These are phyloP conservation scores for Trissonchulus sp. DNA, from an alignment of 2,888 invertebrate genomes.

Conservation along the genomic window DNA sequence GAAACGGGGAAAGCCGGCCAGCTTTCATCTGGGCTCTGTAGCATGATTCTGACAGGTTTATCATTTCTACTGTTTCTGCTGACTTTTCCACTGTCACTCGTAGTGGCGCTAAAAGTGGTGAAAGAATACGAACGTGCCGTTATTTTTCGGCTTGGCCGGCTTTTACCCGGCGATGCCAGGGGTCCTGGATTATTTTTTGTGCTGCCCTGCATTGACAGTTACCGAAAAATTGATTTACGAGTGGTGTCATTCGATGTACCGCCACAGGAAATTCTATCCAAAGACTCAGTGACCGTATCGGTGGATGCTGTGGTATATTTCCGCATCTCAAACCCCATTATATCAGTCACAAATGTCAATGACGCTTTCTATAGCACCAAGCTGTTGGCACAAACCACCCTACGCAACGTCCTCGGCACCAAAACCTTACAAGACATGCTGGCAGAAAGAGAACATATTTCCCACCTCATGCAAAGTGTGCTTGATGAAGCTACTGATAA, in stretches of 20 bases:
- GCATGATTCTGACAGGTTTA: too few relatives aligned
- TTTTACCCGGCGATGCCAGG: conserved; percentile 68
- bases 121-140: conserved; percentile 67
- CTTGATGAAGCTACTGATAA: conserved; percentile 25
- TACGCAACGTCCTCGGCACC: conserved; percentile 65
- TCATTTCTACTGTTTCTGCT: too few relatives aligned
- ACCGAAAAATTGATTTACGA: conserved; percentile 87
- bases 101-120: conserved; percentile 41
- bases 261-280: conserved; percentile 67
- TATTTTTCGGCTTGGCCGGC: conserved; percentile 75
- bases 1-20: too few relatives aligned
- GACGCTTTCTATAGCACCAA: conserved; percentile 84
- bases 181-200: conserved; percentile 86
- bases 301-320: too few relatives aligned
- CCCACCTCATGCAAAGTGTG: conserved; percentile 32
- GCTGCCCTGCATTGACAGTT: conserved; percentile 80
- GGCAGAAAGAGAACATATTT: conserved; percentile 77
- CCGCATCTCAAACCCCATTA: conserved; percentile 48
- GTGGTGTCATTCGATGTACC: conserved; percentile 88
- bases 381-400: too few relatives aligned
- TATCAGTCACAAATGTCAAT: conserved; percentile 57
- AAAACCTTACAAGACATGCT: conserved; percentile 91
- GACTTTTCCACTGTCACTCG: conserved; percentile 29
- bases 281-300: too few relatives aligned
- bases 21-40: too few relatives aligned